Conservation (phyloP, 2,113 vertebrate species). For the Crotophaga sulcirostris region DNA sequence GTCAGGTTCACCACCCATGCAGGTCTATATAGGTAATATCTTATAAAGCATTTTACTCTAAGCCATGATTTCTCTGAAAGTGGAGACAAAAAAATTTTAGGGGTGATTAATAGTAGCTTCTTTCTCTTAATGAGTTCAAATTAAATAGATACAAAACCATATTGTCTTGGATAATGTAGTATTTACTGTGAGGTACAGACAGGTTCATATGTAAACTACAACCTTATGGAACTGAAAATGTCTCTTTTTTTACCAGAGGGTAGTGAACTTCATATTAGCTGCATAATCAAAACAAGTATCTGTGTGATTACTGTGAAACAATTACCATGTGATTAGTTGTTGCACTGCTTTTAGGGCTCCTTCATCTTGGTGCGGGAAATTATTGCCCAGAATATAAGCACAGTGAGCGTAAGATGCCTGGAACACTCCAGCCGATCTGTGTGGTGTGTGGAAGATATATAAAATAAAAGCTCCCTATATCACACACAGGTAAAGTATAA, state of each 20-base stretch:
- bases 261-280: neutral
- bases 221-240: neutral
- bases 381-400: neutral
- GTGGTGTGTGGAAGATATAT: neutral
- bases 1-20: neutral
- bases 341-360: neutral
- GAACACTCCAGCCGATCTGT: neutral
- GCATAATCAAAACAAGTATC: neutral
- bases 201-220: neutral
- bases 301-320: neutral
- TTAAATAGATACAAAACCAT: neutral
- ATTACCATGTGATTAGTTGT: neutral
- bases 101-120: neutral
- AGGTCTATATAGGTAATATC: neutral
- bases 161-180: neutral
- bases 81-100: neutral
- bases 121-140: neutral
- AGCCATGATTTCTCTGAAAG: neutral
- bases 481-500: neutral
- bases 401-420: neutral
- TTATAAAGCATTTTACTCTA: neutral
- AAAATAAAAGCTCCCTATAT: neutral
- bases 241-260: neutral
- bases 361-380: neutral
- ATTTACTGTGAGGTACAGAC: neutral